phyloP scores from a whole-genome alignment of 2,888 invertebrate species.

The Drosophila anomalipes region DNA sequence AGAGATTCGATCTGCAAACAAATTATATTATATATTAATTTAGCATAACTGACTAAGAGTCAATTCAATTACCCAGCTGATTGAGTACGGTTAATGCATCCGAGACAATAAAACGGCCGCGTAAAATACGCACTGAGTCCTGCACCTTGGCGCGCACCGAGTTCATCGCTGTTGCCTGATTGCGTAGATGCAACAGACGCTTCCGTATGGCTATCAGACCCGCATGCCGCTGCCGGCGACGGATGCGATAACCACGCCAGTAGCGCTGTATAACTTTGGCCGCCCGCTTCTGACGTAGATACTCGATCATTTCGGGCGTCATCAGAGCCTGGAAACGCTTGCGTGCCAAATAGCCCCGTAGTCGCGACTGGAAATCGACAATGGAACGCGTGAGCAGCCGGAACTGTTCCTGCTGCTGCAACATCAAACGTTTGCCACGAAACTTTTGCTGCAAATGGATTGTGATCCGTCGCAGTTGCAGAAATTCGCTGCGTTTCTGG shows the following conservation, averaged over 20 bases:
- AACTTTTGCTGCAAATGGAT: slow-evolving; percentile 84
- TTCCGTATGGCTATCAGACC: slow-evolving; percentile 73
- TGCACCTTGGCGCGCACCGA: slow-evolving; percentile 81
- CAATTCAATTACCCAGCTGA: slow-evolving; percentile 75
- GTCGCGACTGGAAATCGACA: slow-evolving; percentile 80
- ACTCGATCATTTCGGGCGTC: slow-evolving; percentile 86
- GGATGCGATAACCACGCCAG: slow-evolving; percentile 86
- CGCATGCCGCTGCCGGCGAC: slow-evolving; percentile 74
- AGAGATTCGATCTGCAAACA: slow-evolving; percentile 81
- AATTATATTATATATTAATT: background rate
- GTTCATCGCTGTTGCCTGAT: slow-evolving; percentile 66
- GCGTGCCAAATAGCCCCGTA: slow-evolving; percentile 86
- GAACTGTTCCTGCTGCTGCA: slow-evolving; percentile 79
- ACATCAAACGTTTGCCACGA: slow-evolving; percentile 85
- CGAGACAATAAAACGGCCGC: slow-evolving; percentile 79
- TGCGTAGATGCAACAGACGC: slow-evolving; percentile 73
- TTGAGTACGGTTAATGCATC: slow-evolving; percentile 81
- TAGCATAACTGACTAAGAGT: background rate
- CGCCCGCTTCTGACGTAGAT: slow-evolving; percentile 86
- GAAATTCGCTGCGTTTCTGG: slow-evolving; percentile 54
- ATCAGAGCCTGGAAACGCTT: slow-evolving; percentile 85
- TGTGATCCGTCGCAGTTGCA: slow-evolving; percentile 60
- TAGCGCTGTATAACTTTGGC: slow-evolving; percentile 89
- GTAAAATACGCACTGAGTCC: slow-evolving; percentile 81
- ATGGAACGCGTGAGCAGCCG: slow-evolving; percentile 47